phyloP scores from a whole-genome alignment of 2,888 invertebrate genomes.

The Scaptomyza flava region DNA sequence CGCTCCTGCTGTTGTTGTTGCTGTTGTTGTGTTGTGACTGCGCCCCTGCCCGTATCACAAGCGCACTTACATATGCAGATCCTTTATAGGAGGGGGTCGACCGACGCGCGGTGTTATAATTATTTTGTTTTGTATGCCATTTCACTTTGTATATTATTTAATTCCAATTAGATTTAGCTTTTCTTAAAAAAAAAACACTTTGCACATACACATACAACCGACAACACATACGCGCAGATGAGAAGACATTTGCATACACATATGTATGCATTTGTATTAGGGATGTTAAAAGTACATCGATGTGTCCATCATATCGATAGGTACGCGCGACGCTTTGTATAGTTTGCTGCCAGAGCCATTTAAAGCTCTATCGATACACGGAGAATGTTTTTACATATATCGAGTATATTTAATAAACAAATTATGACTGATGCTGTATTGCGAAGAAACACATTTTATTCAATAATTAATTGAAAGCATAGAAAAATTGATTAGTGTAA shows the following conservation, averaged over 20 bases:
- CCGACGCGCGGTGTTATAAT: constrained; percentile 50
- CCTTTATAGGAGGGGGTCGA: constrained; percentile 47
- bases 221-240: constrained; percentile 64
- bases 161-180: constrained; percentile 70
- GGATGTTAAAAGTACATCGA: constrained; percentile 42
- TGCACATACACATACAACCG: constrained; percentile 59
- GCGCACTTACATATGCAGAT: constrained; percentile 62
- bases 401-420: not conserved
- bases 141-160: constrained; percentile 54
- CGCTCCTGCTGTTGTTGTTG: constrained; percentile 56
- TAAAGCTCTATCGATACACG: constrained; percentile 19
- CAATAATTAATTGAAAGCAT: not conserved
- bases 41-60: constrained; percentile 44
- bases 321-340: constrained; percentile 5
- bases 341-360: not conserved
- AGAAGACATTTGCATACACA: constrained; percentile 64
- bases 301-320: constrained; percentile 35
- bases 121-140: constrained; percentile 50
- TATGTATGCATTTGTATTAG: constrained; percentile 67
- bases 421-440: not conserved
- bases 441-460: too few species aligned
- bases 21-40: constrained; percentile 52
- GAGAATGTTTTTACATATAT: not conserved
- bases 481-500: too few species aligned
- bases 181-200: constrained; percentile 63